These are phyloP conservation scores for Hypotaenidia philippensis DNA, from an alignment of 2,797 vertebrate species.

Conservation along the genomic window DNA sequence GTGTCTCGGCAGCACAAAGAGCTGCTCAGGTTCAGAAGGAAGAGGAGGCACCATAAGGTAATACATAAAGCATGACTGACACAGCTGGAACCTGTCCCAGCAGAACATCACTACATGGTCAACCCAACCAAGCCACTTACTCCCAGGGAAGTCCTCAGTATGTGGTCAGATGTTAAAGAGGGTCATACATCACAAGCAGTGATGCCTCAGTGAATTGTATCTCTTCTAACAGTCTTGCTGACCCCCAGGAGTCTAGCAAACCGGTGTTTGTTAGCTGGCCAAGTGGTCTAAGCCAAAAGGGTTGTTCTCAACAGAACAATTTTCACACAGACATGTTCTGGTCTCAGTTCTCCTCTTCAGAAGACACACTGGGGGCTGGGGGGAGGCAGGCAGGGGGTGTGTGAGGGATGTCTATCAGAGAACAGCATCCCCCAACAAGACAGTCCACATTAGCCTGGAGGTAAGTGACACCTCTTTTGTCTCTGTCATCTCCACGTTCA, in stretches of 20 bases:
- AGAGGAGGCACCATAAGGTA: constrained; percentile 97
- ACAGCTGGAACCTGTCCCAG: not conserved
- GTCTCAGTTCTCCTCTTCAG: not conserved
- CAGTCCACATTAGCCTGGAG: not conserved
- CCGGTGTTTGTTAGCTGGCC: not conserved
- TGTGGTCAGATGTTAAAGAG: not conserved
- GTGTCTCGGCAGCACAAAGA: constrained; percentile 99
- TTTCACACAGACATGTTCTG: not conserved
- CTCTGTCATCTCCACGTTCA: not conserved
- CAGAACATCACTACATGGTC: not conserved
- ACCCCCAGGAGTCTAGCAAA: not conserved
- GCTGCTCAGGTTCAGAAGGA: constrained; percentile 95
- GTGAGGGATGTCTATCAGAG: not conserved
- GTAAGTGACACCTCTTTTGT: constrained; percentile 59
- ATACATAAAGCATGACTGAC: constrained; percentile 61
- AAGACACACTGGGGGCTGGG: not conserved
- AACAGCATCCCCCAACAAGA: not conserved
- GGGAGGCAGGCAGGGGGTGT: not conserved
- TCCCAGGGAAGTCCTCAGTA: not conserved
- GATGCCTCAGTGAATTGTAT: not conserved
- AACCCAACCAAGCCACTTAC: not conserved
- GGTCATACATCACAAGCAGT: not conserved
- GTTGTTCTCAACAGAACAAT: not conserved
- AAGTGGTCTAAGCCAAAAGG: not conserved
- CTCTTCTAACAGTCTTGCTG: not conserved